Evolutionary conservation across 2,113 vertebrate species (phyloP).

Genomic region (Himantopus leucocephalus): DNA sequence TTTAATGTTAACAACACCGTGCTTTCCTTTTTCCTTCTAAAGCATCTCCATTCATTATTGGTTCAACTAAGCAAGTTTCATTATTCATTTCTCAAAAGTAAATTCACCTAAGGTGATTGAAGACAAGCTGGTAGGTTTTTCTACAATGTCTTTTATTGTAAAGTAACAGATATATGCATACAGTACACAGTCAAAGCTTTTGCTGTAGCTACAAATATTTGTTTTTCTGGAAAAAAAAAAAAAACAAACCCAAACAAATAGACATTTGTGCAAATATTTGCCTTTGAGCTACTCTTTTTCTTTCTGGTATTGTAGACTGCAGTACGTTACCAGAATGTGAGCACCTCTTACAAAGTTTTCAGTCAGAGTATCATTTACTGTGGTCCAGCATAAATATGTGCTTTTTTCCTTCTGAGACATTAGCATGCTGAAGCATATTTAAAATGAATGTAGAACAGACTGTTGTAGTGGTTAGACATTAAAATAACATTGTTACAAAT

Average conservation of each 20-base stretch:
- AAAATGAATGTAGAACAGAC: background rate
- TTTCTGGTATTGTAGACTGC: background rate
- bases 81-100: conserved; percentile 44
- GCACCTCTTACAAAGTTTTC: background rate
- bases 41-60: background rate
- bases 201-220: conserved; percentile 25
- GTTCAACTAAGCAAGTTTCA: conserved; percentile 8
- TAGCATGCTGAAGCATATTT: background rate
- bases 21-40: background rate
- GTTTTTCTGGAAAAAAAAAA: background rate
- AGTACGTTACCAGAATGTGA: background rate
- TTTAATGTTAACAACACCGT: background rate
- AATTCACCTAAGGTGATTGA: conserved; percentile 40
- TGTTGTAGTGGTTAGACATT: background rate
- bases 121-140: conserved; percentile 28
- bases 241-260: background rate
- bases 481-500: background rate
- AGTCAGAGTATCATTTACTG: background rate
- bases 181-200: conserved; percentile 7
- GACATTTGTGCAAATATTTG: conserved; percentile 30
- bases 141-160: background rate
- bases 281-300: background rate
- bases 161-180: background rate
- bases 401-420: background rate
- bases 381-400: background rate